Evolutionary conservation across 2,888 invertebrate species (phyloP).

Genomic region (Capitulum mitella): DNA sequence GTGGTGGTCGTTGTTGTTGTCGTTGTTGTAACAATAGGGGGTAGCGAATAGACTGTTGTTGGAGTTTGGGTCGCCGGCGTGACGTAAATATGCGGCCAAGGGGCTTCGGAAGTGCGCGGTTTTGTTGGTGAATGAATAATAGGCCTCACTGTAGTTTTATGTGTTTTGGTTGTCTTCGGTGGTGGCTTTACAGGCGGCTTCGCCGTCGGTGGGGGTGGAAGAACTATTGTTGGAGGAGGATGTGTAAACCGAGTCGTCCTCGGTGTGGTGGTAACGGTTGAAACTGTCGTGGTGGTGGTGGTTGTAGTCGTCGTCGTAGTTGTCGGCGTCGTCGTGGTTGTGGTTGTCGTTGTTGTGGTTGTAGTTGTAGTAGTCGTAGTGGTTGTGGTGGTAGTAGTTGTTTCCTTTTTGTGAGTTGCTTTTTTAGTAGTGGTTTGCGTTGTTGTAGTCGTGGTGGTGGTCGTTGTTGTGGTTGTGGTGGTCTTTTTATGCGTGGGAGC

Average conservation of each 20-base stretch:
- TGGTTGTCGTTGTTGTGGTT: neutral
- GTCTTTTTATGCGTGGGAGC: neutral
- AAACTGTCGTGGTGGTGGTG: neutral
- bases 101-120: too few species aligned
- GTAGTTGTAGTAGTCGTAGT: neutral
- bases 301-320: neutral
- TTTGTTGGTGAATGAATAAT: too few species aligned
- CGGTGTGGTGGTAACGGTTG: neutral
- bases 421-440: neutral
- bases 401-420: neutral
- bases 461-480: neutral
- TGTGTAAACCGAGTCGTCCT: neutral
- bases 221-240: neutral
- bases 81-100: too few species aligned
- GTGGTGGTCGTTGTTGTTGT: neutral
- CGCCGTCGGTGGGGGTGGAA: neutral
- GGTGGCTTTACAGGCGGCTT: too few species aligned
- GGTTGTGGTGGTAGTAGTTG: neutral
- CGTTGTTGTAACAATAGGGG: neutral
- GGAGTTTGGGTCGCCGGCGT: too few species aligned
- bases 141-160: neutral
- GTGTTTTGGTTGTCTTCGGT: neutral
- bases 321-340: neutral
- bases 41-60: neutral
- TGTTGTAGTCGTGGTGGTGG: neutral